Percentiles rank a stretch among this genome's conserved stretches.
Conservation (phyloP, 2,888 invertebrate genomes). For the Agriopis marginaria region DNA sequence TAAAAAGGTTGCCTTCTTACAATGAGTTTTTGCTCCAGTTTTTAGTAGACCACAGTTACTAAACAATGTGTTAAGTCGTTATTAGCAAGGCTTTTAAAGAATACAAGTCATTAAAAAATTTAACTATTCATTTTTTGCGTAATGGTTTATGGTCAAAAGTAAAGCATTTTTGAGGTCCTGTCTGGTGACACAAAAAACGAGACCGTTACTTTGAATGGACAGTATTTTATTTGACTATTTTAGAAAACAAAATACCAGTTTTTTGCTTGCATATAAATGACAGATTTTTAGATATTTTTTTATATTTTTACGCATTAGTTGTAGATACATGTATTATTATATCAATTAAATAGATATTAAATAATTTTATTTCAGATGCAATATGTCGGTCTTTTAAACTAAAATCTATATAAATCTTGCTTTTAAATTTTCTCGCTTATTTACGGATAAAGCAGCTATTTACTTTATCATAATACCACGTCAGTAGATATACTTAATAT, state of each 20-base stretch:
- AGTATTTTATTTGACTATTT: neutral
- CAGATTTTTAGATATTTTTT: too few relatives aligned
- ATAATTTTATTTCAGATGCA: too few relatives aligned
- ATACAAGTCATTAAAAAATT: constrained; percentile 42
- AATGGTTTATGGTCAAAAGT: constrained; percentile 16
- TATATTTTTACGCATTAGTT: neutral
- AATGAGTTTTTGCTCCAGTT: constrained; percentile 78
- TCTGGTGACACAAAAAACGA: neutral
- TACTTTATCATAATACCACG: too few relatives aligned
- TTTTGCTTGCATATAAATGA: neutral
- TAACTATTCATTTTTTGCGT: constrained; percentile 20
- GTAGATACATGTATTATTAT: too few relatives aligned
- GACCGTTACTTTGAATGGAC: constrained; percentile 16
- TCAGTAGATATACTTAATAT: too few relatives aligned
- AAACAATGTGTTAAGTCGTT: constrained; percentile 72
- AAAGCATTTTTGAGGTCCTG: constrained; percentile 18
- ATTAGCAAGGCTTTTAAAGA: constrained; percentile 43
- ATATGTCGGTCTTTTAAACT: too few relatives aligned
- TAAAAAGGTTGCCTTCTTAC: constrained; percentile 64
- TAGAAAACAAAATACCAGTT: neutral
- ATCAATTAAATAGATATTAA: too few relatives aligned
- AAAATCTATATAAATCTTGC: too few relatives aligned
- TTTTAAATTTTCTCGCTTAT: too few relatives aligned
- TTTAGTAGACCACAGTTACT: constrained; percentile 72
- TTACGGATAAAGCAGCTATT: too few relatives aligned